Conservation (phyloP, 1,140 invertebrate species). For the Bombyx mandarina region DNA sequence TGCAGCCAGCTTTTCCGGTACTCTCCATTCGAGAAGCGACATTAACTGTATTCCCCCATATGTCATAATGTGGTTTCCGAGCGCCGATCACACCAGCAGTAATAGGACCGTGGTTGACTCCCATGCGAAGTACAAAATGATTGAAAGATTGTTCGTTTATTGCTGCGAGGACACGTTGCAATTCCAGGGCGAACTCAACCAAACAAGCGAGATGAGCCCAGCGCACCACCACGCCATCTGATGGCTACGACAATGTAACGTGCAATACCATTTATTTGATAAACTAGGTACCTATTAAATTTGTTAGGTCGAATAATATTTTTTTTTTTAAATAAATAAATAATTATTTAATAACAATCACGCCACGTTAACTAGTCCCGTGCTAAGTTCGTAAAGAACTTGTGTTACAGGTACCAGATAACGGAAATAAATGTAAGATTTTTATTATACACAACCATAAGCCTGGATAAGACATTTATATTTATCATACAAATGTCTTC, state of each 20-base stretch:
- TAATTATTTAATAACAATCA: no score
- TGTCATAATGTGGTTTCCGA: conserved; percentile 95
- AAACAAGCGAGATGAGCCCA: conserved; percentile 89
- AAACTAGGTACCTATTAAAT: no score
- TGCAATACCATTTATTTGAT: no score
- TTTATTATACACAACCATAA: no score
- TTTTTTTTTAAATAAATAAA: no score
- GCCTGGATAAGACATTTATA: no score
- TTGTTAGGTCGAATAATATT: no score
- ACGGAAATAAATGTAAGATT: no score
- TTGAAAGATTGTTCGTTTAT: conserved; percentile 97
- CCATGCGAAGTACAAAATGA: conserved; percentile 94
- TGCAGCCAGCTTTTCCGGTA: conserved; percentile 94
- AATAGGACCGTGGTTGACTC: conserved; percentile 96
- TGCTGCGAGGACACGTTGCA: conserved; percentile 89
- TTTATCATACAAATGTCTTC: no score
- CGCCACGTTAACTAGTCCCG: no score
- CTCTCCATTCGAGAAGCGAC: conserved; percentile 97
- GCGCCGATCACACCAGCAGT: conserved; percentile 96
- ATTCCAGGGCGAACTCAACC: conserved; percentile 91
- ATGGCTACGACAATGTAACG: conserved; percentile 62
- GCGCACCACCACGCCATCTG: conserved; percentile 78
- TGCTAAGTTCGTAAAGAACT: no score
- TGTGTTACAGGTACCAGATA: no score
- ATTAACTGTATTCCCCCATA: conserved; percentile 97